Evolutionary conservation across 1,140 invertebrate genomes (phyloP), one percentile per base, ranked within the genome.

Genomic region (Drosophila micromelanica): DNA sequence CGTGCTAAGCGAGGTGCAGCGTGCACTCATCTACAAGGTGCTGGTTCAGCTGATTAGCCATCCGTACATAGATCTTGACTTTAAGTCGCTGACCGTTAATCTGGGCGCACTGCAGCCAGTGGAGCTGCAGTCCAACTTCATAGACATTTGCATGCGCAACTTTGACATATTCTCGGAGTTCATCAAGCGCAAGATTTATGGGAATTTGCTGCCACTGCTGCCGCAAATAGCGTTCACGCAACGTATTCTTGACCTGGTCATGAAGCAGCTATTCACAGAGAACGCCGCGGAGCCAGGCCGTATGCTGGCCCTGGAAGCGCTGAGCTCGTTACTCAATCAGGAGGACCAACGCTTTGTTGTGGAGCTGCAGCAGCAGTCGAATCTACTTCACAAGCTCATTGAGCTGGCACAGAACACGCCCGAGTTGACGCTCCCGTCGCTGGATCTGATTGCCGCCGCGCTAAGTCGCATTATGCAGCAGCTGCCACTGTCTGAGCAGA

Each of bases 91-190:
- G 0, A 75, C 90, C 0, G 62, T 80, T 15, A 69, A 71, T 4
- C 40, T 91, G 30, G 87, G 84, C 5, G 85, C 80, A 11, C 57
- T 82, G 9, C 74, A 91, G 69, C 86, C 91, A 0, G 74, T 90
- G 30, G 91, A 92, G 54, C n/a, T 92, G 51, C 85, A 92, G 35
- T 61, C 80, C 0, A 86, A 90, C 46, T 82, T 85, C 3, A 86
- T 91, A 12, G 90, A 91, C 42, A 52, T 76, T 9, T 68, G 68
- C 40, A 78, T 90, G 35, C 62, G 76, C 2, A 91, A 91, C 45
- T 91, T 91, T 40, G 61, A 73, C 3, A 69, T 90, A 11, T 91
- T 86, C 30, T 76, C 80, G 1, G 77, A 80, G 51, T 90, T 86
- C 57, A 80, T 91, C 0, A 90, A 90, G 48, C 62, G 80, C 1